These are phyloP conservation scores for Xylocampa areola DNA, from an alignment of 2,888 invertebrate genomes.

Conservation along the genomic window DNA sequence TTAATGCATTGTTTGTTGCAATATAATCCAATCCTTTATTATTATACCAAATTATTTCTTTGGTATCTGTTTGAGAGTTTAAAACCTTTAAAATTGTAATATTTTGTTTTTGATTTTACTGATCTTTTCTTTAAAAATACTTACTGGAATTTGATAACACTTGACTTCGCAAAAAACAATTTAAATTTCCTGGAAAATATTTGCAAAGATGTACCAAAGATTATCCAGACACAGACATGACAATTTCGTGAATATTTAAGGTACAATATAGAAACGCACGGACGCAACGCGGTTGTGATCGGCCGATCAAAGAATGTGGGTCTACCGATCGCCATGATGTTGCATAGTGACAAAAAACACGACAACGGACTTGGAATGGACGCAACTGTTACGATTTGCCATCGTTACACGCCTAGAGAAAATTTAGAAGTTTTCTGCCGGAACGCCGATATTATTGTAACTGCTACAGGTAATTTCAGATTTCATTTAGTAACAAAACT, in stretches of 20 bases:
- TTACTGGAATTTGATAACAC: no score
- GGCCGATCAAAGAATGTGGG: slow-evolving; percentile 98
- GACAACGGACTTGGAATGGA: slow-evolving; percentile 93
- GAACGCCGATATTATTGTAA: slow-evolving; percentile 94
- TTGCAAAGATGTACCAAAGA: slow-evolving; percentile 7
- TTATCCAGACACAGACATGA: slow-evolving; percentile 11
- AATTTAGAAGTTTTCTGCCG: slow-evolving; percentile 92
- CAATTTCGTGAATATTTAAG: slow-evolving; percentile 68
- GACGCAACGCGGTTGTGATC: slow-evolving; percentile 96
- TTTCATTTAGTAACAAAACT: neutral
- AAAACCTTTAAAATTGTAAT: no score
- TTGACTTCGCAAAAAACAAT: no score
- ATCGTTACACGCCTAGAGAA: slow-evolving; percentile 95
- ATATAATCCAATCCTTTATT: no score
- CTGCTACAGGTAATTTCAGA: slow-evolving; percentile 91
- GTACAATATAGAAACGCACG: slow-evolving; percentile 92
- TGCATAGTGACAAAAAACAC: slow-evolving; percentile 93
- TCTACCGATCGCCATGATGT: slow-evolving; percentile 95
- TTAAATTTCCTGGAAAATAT: neutral
- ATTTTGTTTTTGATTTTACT: no score
- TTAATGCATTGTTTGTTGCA: no score
- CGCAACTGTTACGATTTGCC: slow-evolving; percentile 97
- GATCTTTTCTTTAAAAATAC: no score
- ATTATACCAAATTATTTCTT: no score
- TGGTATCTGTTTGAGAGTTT: no score